Base-by-base conservation (phyloP, 1,140 invertebrate species). In the Drosophila sturtevanti region DNA sequence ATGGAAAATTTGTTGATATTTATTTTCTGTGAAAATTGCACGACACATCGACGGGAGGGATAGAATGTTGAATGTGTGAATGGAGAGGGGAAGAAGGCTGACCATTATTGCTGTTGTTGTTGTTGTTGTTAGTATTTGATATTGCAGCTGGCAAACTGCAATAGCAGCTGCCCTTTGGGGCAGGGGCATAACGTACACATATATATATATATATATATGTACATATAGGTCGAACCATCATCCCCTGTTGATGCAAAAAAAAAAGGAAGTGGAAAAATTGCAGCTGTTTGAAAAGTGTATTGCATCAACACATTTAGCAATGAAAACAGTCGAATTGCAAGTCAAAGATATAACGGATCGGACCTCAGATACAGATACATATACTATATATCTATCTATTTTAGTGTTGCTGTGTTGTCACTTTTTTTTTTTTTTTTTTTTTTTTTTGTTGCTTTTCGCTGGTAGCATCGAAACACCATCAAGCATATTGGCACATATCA, bases 281-380 rank as follows among this genome's bases (percentile, higher is more conserved):
- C 72, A 75, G 72, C 72, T 75, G 72, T 48, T 48, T 59, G 70
- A 31, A 64, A 55, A 35, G 18, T 73, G 63, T 48, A 74, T 70
- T 71, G 68, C 72, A 63, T 31, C 41, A 56, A 56, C 54, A 56
- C 54, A 34, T 67, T 67, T 48, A 24, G 64, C 5, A 56, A 38
- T 59, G 34, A 55, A 58, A 72, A 64, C 27, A 63, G 56, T 71
- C 55, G 68, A 68, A 72, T 62, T 21, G 68, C 14, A 59, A 72
- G 68, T 72, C 27, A 54, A 54, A 56, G 54, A 55, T 24, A 34
- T n/a, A n/a, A n/a, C n/a, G n/a, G n/a, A 6, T 34, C 31, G 54
- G 9, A 34, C 31, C 16, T 1, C 37, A n/a, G 6, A 31, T 6
- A 31, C 6, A 31, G 4, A 31, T 31, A 31, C 27, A 31, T 6